These are phyloP conservation scores for Telenomus remus DNA, from an alignment of 1,140 invertebrate genomes.

Conservation along the genomic window DNA sequence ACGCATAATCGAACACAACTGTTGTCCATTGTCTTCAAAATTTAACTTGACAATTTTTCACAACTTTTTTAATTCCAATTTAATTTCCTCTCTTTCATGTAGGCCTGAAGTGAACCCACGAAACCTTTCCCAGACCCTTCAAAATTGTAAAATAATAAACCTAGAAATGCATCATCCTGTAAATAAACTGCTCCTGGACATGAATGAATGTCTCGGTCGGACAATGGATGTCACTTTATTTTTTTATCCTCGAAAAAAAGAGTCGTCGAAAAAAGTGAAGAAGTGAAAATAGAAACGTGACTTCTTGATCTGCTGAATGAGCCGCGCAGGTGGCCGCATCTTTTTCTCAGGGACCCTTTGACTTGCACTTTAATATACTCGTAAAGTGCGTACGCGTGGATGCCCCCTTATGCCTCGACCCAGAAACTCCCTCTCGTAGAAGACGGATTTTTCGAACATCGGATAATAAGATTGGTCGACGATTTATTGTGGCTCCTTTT, in stretches of 20 bases:
- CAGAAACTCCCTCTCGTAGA: slow-evolving; percentile 25
- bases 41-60: no score
- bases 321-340: slow-evolving; percentile 24
- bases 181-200: slow-evolving; percentile 29
- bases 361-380: slow-evolving; percentile 35
- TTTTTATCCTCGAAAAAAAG: neutral
- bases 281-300: slow-evolving; percentile 10
- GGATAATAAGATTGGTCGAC: slow-evolving; percentile 49
- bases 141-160: slow-evolving; percentile 41
- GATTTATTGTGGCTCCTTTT: slow-evolving; percentile 26
- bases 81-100: no score
- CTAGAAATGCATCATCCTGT: slow-evolving; percentile 16
- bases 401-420: slow-evolving; percentile 23
- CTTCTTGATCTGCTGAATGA: slow-evolving; percentile 26
- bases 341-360: slow-evolving; percentile 35
- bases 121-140: slow-evolving; percentile 15
- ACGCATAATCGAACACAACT: no score
- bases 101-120: no score
- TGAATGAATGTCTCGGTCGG: slow-evolving; percentile 1
- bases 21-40: no score
- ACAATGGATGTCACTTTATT: slow-evolving; percentile 19
- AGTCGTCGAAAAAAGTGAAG: slow-evolving; percentile 2
- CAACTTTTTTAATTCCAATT: no score
- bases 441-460: slow-evolving; percentile 16
- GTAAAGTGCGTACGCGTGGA: slow-evolving; percentile 44